These are phyloP conservation scores for Stenodera caucasica DNA, from an alignment of 2,888 invertebrate species.

Conservation along the genomic window DNA sequence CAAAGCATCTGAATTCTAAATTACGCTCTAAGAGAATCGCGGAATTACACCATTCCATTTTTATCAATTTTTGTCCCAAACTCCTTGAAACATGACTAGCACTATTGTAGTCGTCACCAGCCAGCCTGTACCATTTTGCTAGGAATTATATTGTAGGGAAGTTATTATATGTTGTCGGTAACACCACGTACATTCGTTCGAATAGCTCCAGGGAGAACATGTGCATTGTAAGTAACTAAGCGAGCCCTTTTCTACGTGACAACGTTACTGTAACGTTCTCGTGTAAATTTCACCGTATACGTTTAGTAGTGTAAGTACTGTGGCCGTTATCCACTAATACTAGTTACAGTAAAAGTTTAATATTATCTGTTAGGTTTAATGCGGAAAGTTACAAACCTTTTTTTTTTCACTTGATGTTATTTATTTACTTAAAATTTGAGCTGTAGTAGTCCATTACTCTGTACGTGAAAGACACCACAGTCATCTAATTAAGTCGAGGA, in stretches of 20 bases:
- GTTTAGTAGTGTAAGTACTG: background rate
- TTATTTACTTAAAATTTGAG: constrained; percentile 31
- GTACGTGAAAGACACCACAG: background rate
- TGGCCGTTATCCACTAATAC: too few relatives aligned
- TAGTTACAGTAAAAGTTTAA: constrained; percentile 32
- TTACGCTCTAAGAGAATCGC: too few relatives aligned
- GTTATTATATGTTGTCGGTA: constrained; percentile 35
- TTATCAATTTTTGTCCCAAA: too few relatives aligned
- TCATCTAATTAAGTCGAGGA: constrained; percentile 1
- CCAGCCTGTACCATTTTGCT: background rate
- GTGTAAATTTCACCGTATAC: background rate
- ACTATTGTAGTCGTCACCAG: background rate
- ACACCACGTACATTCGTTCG: constrained; percentile 38
- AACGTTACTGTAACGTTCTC: background rate
- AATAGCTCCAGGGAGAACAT: constrained; percentile 35
- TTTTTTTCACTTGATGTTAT: too few relatives aligned
- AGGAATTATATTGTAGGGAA: constrained; percentile 10
- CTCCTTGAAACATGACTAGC: background rate
- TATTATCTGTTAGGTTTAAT: constrained; percentile 34
- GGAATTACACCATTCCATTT: too few relatives aligned
- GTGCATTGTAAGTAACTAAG: constrained; percentile 40
- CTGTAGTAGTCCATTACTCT: background rate
- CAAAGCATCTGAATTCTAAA: too few relatives aligned
- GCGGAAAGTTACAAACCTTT: constrained; percentile 31
- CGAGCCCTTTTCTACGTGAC: constrained; percentile 36